These are phyloP conservation scores for Hycleus cichorii DNA, from an alignment of 1,140 invertebrate genomes.

Conservation along the genomic window DNA sequence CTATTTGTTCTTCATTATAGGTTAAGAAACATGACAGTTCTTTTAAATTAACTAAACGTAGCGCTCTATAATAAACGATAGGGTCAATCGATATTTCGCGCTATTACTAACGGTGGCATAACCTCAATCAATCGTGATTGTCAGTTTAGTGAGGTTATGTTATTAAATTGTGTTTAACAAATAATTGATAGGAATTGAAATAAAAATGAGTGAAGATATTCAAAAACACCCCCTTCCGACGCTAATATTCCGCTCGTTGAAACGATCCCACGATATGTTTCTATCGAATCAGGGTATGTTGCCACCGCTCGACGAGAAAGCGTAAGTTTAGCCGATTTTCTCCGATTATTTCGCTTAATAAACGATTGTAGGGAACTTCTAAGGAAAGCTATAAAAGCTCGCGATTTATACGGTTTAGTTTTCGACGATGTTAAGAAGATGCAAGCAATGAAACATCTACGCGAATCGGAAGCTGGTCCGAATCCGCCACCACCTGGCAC, in stretches of 20 bases:
- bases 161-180: too few species aligned
- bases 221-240: conserved; percentile 96
- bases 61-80: too few species aligned
- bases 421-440: conserved; percentile 71
- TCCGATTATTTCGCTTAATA: background rate
- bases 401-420: conserved; percentile 82
- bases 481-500: conserved; percentile 46
- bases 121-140: too few species aligned
- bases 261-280: conserved; percentile 97
- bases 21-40: too few species aligned
- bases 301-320: conserved; percentile 72
- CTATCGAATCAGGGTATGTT: conserved; percentile 80
- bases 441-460: conserved; percentile 49
- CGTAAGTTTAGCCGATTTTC: conserved; percentile 53
- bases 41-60: too few species aligned
- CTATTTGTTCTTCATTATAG: too few species aligned
- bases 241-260: conserved; percentile 92
- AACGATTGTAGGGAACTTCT: conserved; percentile 62
- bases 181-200: too few species aligned
- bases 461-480: conserved; percentile 47
- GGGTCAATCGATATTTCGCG: too few species aligned
- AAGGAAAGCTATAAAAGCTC: conserved; percentile 68
- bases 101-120: too few species aligned
- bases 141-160: too few species aligned
- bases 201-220: conserved; percentile 57